Conservation (phyloP, 1,140 invertebrate genomes). For the Drosophila biarmipes region DNA sequence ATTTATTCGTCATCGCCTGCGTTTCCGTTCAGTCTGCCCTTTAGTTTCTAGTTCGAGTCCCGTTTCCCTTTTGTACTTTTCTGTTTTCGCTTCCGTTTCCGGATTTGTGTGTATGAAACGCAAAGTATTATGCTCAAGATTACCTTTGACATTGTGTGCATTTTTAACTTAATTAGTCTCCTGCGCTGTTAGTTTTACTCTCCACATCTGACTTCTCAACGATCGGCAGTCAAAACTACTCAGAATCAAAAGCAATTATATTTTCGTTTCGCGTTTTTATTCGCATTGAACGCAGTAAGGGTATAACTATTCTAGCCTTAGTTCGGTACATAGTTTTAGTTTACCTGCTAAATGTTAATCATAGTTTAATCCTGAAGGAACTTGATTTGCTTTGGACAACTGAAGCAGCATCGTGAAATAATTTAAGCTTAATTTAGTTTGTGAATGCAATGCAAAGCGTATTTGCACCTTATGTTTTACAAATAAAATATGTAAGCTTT, state of each 20-base stretch:
- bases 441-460: constrained; percentile 47
- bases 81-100: constrained; percentile 21
- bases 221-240: constrained; percentile 60
- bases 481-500: constrained; percentile 77
- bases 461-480: constrained; percentile 68
- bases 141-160: constrained; percentile 57
- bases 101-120: constrained; percentile 47
- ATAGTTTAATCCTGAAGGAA: constrained; percentile 25
- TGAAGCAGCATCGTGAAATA: constrained; percentile 44
- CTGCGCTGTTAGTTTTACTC: constrained; percentile 24
- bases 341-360: constrained; percentile 49
- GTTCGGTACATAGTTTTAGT: constrained; percentile 56
- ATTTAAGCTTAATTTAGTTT: constrained; percentile 65
- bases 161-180: constrained; percentile 62
- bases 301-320: constrained; percentile 57
- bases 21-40: constrained; percentile 15
- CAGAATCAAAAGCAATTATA: constrained; percentile 76
- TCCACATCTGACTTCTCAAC: constrained; percentile 21
- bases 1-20: constrained; percentile 57
- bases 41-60: constrained; percentile 29
- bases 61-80: constrained; percentile 16
- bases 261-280: constrained; percentile 36
- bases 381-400: constrained; percentile 27
- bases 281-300: constrained; percentile 42
- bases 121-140: constrained; percentile 77